A percentile compares a stretch with the other conserved stretches of the same genome.
Conservation (phyloP, 2,888 invertebrate species). For the Daptonema setosum region DNA sequence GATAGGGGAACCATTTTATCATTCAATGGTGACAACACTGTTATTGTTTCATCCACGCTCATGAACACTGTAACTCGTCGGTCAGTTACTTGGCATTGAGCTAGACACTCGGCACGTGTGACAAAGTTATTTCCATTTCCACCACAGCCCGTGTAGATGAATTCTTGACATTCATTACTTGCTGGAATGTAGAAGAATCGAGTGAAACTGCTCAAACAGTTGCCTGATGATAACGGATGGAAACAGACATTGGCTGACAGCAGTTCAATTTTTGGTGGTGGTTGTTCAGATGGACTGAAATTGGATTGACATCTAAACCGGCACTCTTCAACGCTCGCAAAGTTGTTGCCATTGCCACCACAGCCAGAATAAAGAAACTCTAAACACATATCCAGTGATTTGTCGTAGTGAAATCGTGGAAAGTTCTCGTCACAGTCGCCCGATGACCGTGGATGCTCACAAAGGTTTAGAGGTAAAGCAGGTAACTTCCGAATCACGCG, state of each 20-base stretch:
- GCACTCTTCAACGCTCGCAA: background rate
- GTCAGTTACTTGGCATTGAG: no score
- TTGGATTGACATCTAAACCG: background rate
- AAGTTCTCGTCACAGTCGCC: background rate
- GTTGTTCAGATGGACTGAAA: background rate
- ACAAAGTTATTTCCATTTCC: constrained; percentile 6
- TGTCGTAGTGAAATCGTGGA: background rate
- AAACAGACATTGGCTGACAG: constrained; percentile 2
- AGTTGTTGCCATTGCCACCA: background rate
- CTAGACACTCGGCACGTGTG: no score
- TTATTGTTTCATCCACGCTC: no score
- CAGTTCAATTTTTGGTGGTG: background rate
- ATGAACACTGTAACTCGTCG: no score
- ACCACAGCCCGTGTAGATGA: constrained; percentile 2
- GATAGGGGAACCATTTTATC: no score
- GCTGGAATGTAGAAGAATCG: background rate
- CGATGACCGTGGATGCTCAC: background rate
- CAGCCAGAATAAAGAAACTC: background rate
- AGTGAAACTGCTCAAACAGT: background rate
- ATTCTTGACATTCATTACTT: background rate
- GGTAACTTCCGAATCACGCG: no score
- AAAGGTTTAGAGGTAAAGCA: background rate
- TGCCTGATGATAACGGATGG: constrained; percentile 1
- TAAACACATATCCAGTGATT: background rate
- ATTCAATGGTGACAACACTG: no score